Evolutionary conservation across 2,888 invertebrate species (phyloP).

Genomic region (Philopedon plagiatum): DNA sequence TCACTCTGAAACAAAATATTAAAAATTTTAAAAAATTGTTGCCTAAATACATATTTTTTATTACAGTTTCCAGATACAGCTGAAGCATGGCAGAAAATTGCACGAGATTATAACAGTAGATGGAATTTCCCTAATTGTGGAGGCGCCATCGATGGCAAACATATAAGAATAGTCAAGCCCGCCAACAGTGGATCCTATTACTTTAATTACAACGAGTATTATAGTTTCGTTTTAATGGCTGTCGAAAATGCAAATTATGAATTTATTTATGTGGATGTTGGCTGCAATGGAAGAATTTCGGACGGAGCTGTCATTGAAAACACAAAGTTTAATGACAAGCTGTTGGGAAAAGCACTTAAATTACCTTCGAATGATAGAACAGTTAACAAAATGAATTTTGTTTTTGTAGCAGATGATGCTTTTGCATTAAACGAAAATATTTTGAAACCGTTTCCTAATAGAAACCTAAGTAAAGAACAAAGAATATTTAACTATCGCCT

Average conservation of each 20-base stretch:
- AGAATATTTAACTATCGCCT: not conserved
- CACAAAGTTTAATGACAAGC: no score
- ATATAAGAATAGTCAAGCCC: not conserved
- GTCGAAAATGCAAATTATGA: conserved; percentile 16
- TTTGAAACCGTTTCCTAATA: no score
- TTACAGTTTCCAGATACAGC: conserved; percentile 13
- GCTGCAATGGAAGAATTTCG: conserved; percentile 10
- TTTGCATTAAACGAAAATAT: no score
- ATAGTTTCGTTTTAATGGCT: conserved; percentile 9
- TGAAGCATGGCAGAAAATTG: conserved; percentile 17
- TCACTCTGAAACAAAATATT: conserved; percentile 28
- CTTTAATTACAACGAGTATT: conserved; percentile 5
- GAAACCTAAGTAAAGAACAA: conserved; percentile 9
- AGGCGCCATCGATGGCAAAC: conserved; percentile 15
- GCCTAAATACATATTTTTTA: conserved; percentile 7
- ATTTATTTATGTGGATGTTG: conserved; percentile 17
- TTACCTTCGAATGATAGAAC: not conserved
- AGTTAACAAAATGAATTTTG: no score
- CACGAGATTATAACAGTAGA: not conserved
- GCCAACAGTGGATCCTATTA: conserved; percentile 4
- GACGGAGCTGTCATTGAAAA: conserved; percentile 3
- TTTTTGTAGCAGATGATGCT: no score
- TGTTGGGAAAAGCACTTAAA: no score
- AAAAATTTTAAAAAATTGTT: not conserved
- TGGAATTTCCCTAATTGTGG: conserved; percentile 15